phyloP scores from a whole-genome alignment of 2,113 vertebrate genomes.

The Xenopus borealis region DNA sequence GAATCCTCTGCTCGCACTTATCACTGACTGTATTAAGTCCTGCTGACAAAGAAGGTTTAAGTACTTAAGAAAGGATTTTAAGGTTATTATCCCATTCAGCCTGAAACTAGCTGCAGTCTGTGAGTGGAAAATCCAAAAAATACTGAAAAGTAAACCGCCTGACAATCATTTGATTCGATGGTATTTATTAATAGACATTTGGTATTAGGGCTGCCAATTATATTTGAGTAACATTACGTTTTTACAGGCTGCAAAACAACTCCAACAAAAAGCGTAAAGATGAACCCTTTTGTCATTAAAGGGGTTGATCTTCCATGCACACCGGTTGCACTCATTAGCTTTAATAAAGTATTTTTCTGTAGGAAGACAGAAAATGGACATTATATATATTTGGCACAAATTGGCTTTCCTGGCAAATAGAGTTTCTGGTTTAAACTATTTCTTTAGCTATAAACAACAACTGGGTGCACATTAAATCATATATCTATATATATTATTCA shows the following conservation, averaged over 20 bases:
- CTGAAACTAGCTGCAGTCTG: conserved; percentile 25
- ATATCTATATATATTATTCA: no score
- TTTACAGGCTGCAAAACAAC: background rate
- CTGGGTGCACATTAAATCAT: no score
- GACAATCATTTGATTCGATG: background rate
- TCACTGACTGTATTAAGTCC: conserved; percentile 42
- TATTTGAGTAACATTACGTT: background rate
- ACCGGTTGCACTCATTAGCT: no score
- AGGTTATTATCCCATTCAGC: conserved; percentile 40
- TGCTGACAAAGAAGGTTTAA: conserved; percentile 45
- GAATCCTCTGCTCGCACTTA: conserved; percentile 22
- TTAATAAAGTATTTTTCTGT: no score
- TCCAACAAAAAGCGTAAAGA: no score
- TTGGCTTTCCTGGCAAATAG: no score
- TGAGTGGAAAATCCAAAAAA: background rate
- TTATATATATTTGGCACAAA: no score
- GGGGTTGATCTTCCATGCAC: no score
- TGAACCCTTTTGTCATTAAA: no score
- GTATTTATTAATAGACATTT: background rate
- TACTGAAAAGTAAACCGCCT: background rate
- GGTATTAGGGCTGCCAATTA: background rate
- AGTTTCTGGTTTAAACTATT: no score
- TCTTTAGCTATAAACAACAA: no score
- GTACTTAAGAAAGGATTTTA: conserved; percentile 45
- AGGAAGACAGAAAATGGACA: no score